Evolutionary conservation across 1,140 invertebrate genomes (phyloP).

Genomic region (Sitophilus oryzae): DNA sequence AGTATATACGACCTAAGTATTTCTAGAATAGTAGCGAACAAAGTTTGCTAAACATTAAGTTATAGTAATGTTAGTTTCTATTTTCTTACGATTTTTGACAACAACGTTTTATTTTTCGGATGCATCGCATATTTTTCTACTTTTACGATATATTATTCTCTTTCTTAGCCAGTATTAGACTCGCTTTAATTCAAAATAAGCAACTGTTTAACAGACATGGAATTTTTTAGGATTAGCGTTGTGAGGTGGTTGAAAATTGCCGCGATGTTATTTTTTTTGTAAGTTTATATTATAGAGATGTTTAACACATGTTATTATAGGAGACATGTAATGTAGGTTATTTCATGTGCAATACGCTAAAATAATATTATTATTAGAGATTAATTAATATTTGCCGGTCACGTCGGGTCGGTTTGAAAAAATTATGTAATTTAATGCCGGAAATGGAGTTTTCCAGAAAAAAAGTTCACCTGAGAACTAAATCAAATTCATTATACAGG

Average conservation of each 20-base stretch:
- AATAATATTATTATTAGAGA: constrained; percentile 6
- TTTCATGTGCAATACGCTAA: constrained; percentile 22
- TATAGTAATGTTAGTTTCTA: too few species aligned
- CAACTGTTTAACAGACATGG: constrained; percentile 31
- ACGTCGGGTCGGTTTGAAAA: neutral
- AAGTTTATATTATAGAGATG: constrained; percentile 41
- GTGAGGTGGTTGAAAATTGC: constrained; percentile 25
- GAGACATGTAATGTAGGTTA: constrained; percentile 24
- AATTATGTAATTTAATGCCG: neutral
- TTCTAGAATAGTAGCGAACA: constrained; percentile 18
- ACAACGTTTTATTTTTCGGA: constrained; percentile 24
- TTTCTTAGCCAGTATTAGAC: constrained; percentile 25
- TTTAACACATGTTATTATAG: constrained; percentile 32
- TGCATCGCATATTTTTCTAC: constrained; percentile 18
- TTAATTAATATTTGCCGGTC: neutral
- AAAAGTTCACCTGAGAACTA: too few species aligned
- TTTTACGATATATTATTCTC: constrained; percentile 13
- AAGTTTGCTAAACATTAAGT: neutral
- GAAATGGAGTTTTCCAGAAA: neutral
- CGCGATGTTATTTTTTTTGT: constrained; percentile 42
- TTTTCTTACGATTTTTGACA: constrained; percentile 10
- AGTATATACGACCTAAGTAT: constrained; percentile 18
- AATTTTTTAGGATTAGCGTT: constrained; percentile 28
- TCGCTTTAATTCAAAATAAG: constrained; percentile 28
- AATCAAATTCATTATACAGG: too few species aligned